These are phyloP conservation scores for Molorchus minor DNA, from an alignment of 2,888 invertebrate species.

Conservation along the genomic window DNA sequence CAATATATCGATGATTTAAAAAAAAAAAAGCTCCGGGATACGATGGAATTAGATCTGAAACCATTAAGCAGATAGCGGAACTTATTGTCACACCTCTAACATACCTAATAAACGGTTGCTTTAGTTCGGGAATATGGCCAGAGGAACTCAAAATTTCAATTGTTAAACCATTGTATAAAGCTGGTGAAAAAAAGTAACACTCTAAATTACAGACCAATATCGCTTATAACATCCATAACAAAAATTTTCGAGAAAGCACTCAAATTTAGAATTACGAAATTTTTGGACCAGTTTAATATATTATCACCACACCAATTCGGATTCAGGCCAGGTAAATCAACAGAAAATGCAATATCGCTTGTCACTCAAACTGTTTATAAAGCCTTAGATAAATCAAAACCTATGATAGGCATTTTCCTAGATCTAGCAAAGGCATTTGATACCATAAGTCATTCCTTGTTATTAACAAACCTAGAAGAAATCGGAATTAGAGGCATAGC, in stretches of 20 bases:
- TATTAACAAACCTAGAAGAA: background rate
- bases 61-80: too few species aligned
- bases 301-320: background rate
- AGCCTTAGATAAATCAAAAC: background rate
- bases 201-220: background rate
- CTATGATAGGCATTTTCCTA: background rate
- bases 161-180: background rate
- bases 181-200: background rate
- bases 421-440: conserved; percentile 3
- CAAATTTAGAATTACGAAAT: background rate
- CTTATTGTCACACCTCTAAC: background rate
- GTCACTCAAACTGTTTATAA: background rate
- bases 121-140: background rate
- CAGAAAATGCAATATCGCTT: background rate
- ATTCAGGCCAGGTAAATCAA: background rate
- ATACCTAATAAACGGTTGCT: background rate
- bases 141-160: background rate
- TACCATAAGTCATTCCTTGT: background rate
- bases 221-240: background rate
- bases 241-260: background rate
- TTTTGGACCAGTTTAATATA: background rate
- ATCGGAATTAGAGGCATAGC: background rate
- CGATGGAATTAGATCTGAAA: too few species aligned
- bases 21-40: too few species aligned
- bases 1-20: too few species aligned